These are phyloP conservation scores for Ostrea denselamellosa DNA, from an alignment of 1,140 invertebrate genomes.

Conservation along the genomic window DNA sequence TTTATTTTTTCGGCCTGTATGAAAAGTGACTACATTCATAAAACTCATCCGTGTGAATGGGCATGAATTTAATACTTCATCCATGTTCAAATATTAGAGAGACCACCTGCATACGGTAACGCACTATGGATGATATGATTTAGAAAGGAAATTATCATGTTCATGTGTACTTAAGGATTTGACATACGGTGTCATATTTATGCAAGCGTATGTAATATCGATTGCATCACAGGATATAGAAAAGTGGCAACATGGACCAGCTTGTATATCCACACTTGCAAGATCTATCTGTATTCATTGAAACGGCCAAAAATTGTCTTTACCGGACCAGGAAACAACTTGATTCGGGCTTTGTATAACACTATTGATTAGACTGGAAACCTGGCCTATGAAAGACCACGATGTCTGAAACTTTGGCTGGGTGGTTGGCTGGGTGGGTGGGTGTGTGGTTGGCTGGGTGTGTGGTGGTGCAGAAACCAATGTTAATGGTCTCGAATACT, in stretches of 20 bases:
- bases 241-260: background rate
- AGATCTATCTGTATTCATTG: background rate
- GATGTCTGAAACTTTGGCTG: too few species aligned
- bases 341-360: background rate
- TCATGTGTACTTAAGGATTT: conserved; percentile 28
- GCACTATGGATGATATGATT: conserved; percentile 2
- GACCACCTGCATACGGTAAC: conserved; percentile 9
- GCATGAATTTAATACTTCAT: background rate
- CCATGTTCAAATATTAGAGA: conserved; percentile 11
- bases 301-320: background rate
- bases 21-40: conserved; percentile 38
- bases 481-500: too few species aligned
- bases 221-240: conserved; percentile 1
- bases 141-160: conserved; percentile 34
- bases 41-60: conserved; percentile 19
- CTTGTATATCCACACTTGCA: background rate
- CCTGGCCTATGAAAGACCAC: too few species aligned
- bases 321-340: background rate
- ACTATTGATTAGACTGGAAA: too few species aligned
- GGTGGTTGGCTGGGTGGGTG: too few species aligned
- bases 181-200: conserved; percentile 36
- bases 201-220: background rate
- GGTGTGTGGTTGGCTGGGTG: too few species aligned
- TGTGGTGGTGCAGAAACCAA: too few species aligned
- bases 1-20: conserved; percentile 4